Evolutionary conservation across 2,888 invertebrate genomes (phyloP), one percentile per base, ranked within the genome.

Genomic region (Harpalus rufipes): DNA sequence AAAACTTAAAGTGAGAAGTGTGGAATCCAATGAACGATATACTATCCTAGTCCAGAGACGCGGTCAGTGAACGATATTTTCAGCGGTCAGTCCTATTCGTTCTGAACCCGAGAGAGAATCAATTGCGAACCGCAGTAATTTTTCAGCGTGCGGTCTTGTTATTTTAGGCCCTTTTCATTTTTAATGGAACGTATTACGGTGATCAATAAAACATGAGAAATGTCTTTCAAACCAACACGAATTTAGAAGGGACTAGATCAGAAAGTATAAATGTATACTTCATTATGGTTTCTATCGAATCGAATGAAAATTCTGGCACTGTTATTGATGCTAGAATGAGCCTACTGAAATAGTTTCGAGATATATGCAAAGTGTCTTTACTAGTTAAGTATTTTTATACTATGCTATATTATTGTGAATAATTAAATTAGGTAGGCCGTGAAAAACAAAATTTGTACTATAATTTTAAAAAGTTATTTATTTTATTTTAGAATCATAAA

Each of bases 101-200:
- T 74, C 72, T 41, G 44, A 16, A 74, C 72, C 12, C 44, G 18
- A 74, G 18, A 68, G 68, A 51, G 44, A 74, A 74, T 74, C 72
- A 74, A 74, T 74, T 74, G 14, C 72, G 41, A 18, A 41, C 14
- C 72, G 16, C 7, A 44, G 72, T 44, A 74, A 74, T 74, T 74
- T 74, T 74, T 74, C 44, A 44, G 68, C 44, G 44, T 2, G 2
- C 14, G 72, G 44, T 74, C 72, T 74, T 41, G 72, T 74, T 74
- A 74, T 74, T 74, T 74, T 74, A 74, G 44, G 72, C 44, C 72
- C 5, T 74, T 41, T 74, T 44, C 72, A 44, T 74, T 74, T 51
- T 74, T 74, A 74, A 74, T 44, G 72, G 72, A 14, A 68, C 41
- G 72, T 41, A 74, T 51, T 74, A 44, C 72, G 44, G 32, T 44